These are phyloP conservation scores for Azemiops feae DNA, from an alignment of 2,113 vertebrate genomes.

Conservation along the genomic window DNA sequence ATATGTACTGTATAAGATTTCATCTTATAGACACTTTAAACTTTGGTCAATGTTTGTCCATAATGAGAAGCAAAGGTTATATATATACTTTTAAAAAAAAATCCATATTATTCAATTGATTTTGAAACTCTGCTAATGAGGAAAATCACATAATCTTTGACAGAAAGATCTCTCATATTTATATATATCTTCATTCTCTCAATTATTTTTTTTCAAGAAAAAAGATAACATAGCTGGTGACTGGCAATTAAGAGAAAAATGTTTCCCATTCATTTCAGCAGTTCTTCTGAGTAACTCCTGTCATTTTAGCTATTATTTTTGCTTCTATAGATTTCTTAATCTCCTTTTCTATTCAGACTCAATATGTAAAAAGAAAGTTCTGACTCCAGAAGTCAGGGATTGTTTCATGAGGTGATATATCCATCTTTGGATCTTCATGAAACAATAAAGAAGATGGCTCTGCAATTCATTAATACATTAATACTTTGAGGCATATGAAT, in stretches of 20 bases:
- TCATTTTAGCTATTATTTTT: background rate
- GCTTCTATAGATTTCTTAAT: background rate
- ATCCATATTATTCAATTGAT: background rate
- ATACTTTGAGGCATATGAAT: background rate
- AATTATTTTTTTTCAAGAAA: background rate
- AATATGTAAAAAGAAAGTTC: background rate
- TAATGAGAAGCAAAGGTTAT: background rate
- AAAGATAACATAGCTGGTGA: background rate
- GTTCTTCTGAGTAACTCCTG: background rate
- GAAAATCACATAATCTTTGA: constrained; percentile 3
- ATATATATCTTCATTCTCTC: background rate
- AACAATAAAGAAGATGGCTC: background rate
- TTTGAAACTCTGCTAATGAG: background rate
- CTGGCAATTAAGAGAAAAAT: background rate
- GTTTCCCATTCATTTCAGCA: background rate
- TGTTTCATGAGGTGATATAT: background rate
- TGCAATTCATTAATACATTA: background rate
- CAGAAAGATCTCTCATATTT: background rate
- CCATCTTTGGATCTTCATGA: background rate
- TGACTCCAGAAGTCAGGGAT: background rate
- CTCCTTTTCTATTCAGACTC: background rate
- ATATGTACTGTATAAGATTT: background rate
- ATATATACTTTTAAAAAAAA: background rate
- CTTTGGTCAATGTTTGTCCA: background rate
- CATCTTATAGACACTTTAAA: background rate